These are phyloP conservation scores for Pycnomerus fuliginosus DNA, from an alignment of 2,888 invertebrate genomes.

Conservation along the genomic window DNA sequence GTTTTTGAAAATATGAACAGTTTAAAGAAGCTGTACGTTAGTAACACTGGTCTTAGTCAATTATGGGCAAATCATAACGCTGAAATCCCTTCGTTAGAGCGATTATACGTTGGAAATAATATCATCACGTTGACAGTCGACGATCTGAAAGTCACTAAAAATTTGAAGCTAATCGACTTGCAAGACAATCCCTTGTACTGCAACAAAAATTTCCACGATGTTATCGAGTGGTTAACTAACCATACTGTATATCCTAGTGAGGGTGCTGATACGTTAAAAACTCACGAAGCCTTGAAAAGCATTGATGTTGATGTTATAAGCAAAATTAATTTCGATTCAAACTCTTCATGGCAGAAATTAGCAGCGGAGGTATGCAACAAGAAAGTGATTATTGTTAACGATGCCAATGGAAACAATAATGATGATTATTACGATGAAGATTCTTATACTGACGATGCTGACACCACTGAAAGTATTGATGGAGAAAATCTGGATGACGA, in stretches of 20 bases:
- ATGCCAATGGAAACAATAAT: slow-evolving; percentile 21
- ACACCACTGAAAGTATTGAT: too few relatives aligned
- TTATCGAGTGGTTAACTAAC: slow-evolving; percentile 64
- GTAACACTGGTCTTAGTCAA: slow-evolving; percentile 65
- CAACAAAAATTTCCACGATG: slow-evolving; percentile 65
- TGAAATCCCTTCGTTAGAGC: slow-evolving; percentile 44
- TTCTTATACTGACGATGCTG: slow-evolving; percentile 48
- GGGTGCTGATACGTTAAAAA: slow-evolving; percentile 27
- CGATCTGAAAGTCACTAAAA: slow-evolving; percentile 61
- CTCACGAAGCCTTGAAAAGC: slow-evolving; percentile 25
- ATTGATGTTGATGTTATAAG: too few relatives aligned
- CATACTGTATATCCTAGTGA: slow-evolving; percentile 60
- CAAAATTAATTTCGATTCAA: slow-evolving; percentile 6
- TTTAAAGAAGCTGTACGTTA: slow-evolving; percentile 68
- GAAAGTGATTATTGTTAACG: too few relatives aligned
- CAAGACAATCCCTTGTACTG: slow-evolving; percentile 69
- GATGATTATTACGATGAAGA: slow-evolving; percentile 46
- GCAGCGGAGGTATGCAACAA: too few relatives aligned
- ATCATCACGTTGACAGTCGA: slow-evolving; percentile 59
- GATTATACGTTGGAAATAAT: slow-evolving; percentile 58
- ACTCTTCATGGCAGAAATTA: slow-evolving; percentile 2
- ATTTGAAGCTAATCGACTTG: slow-evolving; percentile 62
- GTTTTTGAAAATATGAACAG: slow-evolving; percentile 64
- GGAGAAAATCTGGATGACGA: neutral
- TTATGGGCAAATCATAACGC: slow-evolving; percentile 58